Evolutionary conservation across 1,140 invertebrate genomes (phyloP).

Genomic region (Himalopsyche phryganea): DNA sequence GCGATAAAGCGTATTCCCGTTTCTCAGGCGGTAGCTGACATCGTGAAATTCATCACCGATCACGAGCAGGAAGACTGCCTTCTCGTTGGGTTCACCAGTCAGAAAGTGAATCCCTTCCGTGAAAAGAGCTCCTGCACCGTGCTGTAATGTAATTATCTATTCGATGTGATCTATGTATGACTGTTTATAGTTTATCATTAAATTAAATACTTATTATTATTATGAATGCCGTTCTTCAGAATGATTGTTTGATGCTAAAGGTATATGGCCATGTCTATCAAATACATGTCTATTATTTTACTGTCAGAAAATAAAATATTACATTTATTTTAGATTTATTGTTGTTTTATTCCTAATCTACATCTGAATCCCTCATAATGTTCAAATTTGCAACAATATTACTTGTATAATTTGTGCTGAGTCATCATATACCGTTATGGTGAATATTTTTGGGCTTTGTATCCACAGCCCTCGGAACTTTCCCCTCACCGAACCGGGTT

Average conservation of each 20-base stretch:
- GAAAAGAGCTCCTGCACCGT: conserved; percentile 91
- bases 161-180: conserved; percentile 7
- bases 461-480: no score
- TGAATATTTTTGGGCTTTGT: no score
- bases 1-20: conserved; percentile 80
- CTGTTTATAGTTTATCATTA: conserved; percentile 12
- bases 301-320: neutral
- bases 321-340: no score
- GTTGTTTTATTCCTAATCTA: no score
- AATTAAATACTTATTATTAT: conserved; percentile 12
- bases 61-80: conserved; percentile 93
- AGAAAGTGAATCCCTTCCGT: conserved; percentile 96
- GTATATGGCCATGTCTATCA: conserved; percentile 9
- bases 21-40: conserved; percentile 88
- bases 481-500: no score
- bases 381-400: no score
- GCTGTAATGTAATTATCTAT: conserved; percentile 56
- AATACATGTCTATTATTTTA: neutral
- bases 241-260: conserved; percentile 16
- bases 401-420: no score
- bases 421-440: no score
- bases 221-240: conserved; percentile 16
- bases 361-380: no score
- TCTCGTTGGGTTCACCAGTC: conserved; percentile 91
- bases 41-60: conserved; percentile 89